Conservation (phyloP, 2,888 invertebrate genomes). For the Anoplius nigerrimus region DNA sequence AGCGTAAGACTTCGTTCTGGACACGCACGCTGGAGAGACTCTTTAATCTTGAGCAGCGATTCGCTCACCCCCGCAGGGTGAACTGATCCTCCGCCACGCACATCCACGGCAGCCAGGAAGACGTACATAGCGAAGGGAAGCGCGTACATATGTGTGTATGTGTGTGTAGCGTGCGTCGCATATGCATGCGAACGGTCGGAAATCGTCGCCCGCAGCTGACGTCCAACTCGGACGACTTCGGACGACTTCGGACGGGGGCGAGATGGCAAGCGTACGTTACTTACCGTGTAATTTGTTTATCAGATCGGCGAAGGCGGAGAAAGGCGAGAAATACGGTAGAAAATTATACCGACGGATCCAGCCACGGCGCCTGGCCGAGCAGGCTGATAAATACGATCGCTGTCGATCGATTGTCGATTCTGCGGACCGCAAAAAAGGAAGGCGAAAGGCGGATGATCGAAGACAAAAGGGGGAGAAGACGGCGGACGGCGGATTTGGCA, state of each 20-base stretch:
- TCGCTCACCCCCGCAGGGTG: constrained; percentile 21
- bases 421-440: too few species aligned
- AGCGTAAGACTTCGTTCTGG: background rate
- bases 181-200: constrained; percentile 31
- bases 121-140: constrained; percentile 46
- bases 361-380: constrained; percentile 10
- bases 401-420: background rate
- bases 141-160: too few species aligned
- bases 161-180: constrained; percentile 38
- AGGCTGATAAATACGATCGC: constrained; percentile 15
- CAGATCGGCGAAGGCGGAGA: constrained; percentile 39
- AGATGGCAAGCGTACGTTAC: constrained; percentile 27
- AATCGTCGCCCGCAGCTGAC: constrained; percentile 55
- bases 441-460: too few species aligned
- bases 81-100: constrained; percentile 35
- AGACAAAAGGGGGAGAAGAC: too few species aligned
- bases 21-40: background rate
- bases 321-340: constrained; percentile 34
- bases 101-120: constrained; percentile 36
- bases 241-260: constrained; percentile 8
- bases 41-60: too few species aligned
- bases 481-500: too few species aligned
- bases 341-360: constrained; percentile 30
- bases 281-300: constrained; percentile 54
- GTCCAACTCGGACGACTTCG: constrained; percentile 14